Evolutionary conservation across 1,140 invertebrate species (phyloP).

Genomic region (Chionoecetes opilio): DNA sequence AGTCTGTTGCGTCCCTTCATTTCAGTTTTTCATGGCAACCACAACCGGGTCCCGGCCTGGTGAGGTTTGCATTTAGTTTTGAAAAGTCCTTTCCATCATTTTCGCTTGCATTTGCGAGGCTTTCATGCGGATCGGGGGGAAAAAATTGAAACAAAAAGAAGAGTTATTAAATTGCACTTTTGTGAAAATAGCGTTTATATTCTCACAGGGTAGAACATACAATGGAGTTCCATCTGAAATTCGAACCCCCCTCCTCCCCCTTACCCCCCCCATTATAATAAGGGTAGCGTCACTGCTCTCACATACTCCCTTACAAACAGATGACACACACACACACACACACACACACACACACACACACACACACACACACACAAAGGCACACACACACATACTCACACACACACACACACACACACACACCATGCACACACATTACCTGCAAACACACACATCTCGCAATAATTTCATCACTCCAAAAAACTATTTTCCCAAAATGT

Average conservation of each 20-base stretch:
- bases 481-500: too few species aligned
- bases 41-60: background rate
- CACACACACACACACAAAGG: too few species aligned
- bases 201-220: background rate
- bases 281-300: too few species aligned
- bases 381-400: conserved; percentile 37
- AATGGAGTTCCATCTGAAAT: background rate
- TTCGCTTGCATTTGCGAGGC: background rate
- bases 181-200: background rate
- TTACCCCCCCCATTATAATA: too few species aligned
- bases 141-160: background rate
- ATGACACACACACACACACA: too few species aligned
- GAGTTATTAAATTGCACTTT: conserved; percentile 11
- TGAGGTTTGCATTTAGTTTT: background rate
- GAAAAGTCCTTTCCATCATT: background rate
- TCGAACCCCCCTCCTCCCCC: background rate
- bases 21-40: background rate
- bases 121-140: background rate
- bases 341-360: too few species aligned
- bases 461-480: too few species aligned
- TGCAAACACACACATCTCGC: too few species aligned
- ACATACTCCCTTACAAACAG: too few species aligned
- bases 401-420: conserved; percentile 40
- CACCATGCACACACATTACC: background rate
- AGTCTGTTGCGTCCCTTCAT: background rate